Conservation (phyloP, 2,113 vertebrate species). For the Mirounga angustirostris region DNA sequence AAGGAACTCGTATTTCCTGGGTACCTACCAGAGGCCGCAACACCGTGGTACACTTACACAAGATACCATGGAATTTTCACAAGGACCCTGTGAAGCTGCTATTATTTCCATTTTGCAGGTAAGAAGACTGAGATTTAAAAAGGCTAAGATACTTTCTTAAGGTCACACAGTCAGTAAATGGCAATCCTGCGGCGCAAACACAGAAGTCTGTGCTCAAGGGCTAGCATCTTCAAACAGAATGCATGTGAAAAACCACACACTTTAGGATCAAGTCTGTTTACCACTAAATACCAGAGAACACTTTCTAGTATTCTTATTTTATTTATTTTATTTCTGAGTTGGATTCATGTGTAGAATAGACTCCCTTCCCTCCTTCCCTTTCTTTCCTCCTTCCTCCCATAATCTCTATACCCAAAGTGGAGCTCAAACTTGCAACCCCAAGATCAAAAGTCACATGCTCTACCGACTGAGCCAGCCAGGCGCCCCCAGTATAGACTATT, state of each 20-base stretch:
- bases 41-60: background rate
- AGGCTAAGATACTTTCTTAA: background rate
- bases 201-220: background rate
- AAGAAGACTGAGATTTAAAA: background rate
- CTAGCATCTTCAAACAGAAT: background rate
- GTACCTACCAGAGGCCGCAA: background rate
- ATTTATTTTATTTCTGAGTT: background rate
- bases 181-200: background rate
- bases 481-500: background rate
- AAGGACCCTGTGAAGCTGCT: background rate
- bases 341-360: background rate
- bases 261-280: background rate
- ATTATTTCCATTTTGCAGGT: background rate
- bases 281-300: background rate
- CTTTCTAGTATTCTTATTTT: background rate
- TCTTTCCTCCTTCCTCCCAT: background rate
- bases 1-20: background rate
- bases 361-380: background rate
- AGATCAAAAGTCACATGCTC: background rate
- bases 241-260: background rate
- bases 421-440: background rate
- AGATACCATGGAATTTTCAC: background rate
- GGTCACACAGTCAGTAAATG: background rate
- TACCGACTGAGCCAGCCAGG: background rate
- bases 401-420: background rate